A percentile compares a stretch with the other conserved stretches of the same genome.
Evolutionary conservation across 2,113 vertebrate genomes (phyloP).

Genomic region (Hippoglossus stenolepis): DNA sequence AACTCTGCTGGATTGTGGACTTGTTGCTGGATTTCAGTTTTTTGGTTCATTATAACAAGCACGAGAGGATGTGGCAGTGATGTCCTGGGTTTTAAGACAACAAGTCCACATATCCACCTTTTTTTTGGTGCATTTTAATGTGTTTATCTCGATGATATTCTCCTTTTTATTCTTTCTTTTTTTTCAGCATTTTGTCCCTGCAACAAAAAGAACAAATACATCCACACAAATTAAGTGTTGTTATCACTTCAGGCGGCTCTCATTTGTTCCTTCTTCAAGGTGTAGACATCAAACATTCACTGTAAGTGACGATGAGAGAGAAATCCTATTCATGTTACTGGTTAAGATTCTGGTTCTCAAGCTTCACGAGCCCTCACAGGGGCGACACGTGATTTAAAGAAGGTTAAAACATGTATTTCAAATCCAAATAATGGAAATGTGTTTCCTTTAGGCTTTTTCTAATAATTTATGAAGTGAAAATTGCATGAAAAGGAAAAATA

Average conservation of each 20-base stretch:
- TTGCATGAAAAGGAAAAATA: neutral
- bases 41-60: constrained; percentile 23
- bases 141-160: neutral
- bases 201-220: neutral
- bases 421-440: neutral
- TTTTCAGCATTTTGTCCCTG: neutral
- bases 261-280: neutral
- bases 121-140: no score
- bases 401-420: constrained; percentile 20
- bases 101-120: neutral
- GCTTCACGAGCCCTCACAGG: no score
- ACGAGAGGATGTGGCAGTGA: neutral
- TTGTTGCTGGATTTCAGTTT: constrained; percentile 39
- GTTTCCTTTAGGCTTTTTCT: constrained; percentile 5
- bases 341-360: neutral
- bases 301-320: neutral
- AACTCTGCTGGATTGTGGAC: constrained; percentile 32
- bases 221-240: neutral
- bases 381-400: neutral
- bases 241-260: neutral
- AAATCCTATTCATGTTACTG: constrained; percentile 10
- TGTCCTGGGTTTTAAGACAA: constrained; percentile 4
- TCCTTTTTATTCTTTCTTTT: neutral
- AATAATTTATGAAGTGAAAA: constrained; percentile 14
- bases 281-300: neutral